Conservation (phyloP, 2,113 vertebrate genomes). For the Stomatorhinus ivindoensis region DNA sequence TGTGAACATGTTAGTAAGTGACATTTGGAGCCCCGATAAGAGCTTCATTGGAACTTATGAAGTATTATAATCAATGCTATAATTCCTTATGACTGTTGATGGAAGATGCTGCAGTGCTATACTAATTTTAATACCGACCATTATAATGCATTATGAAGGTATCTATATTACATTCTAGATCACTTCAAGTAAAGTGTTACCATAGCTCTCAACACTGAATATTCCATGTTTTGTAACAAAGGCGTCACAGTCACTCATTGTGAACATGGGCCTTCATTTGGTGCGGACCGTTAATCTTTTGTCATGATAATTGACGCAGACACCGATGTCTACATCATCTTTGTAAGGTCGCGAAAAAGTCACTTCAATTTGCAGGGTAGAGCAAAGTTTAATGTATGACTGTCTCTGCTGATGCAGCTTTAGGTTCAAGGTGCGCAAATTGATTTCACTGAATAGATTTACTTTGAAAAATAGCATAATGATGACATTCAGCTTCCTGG, state of each 20-base stretch:
- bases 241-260: not conserved
- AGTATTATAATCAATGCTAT: not conserved
- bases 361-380: not conserved
- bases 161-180: not conserved
- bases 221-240: not conserved
- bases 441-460: not conserved
- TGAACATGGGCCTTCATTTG: not conserved
- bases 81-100: not conserved
- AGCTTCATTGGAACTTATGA: not conserved
- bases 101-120: not conserved
- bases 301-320: not conserved
- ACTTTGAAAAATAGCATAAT: not conserved
- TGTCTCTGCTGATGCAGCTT: not conserved
- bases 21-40: not conserved
- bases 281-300: not conserved
- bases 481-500: not conserved
- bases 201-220: not conserved
- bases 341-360: not conserved
- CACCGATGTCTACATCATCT: not conserved
- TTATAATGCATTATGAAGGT: not conserved
- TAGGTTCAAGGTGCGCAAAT: not conserved
- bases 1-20: not conserved
- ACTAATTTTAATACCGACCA: not conserved
- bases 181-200: not conserved
- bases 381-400: not conserved